Evolutionary conservation across 2,797 vertebrate species (phyloP), one percentile per base, ranked within the genome.

Genomic region (Rhyacichthys aspro): DNA sequence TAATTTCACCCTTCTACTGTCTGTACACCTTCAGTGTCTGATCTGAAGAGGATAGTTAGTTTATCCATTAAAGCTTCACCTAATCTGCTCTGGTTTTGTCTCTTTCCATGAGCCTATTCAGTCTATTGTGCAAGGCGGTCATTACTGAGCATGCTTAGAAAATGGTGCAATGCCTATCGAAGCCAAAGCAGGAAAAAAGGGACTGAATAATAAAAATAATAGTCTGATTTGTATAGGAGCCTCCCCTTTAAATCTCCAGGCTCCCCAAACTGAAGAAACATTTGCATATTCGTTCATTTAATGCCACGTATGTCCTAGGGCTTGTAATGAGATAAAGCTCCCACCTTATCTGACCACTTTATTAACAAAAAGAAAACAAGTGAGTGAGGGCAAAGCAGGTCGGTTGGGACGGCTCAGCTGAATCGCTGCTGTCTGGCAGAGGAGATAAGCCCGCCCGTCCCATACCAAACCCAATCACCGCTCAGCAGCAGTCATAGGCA

Each of bases 261-360:
- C 76, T 83, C 63, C 36, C 47, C 67, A 50, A 82, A 82, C 70
- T 73, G 62, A 59, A 43, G 65, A 63, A 45, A 23, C 43, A 74
- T 87, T 88, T 85, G 81, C 75, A 85, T 86, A 84, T 86, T 76
- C 82, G 81, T 76, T 82, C 64, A 76, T 87, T 81, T 76, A 73
- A 77, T 66, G 43, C 76, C 62, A 61, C 63, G 56, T 70, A 50
- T 65, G 72, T 88, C 73, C 67, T 49, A 74, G 60, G 72, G 80
- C 79, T 86, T 85, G 87, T 90, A 86, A 86, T 85, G 78, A 88
- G 85, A 91, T 89, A 89, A 88, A 81, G 83, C 77, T 28, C 55
- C 64, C 58, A 72, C 79, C 87, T 90, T 91, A 90, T 92, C 90
- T 79, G 81, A 90, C 81, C 86, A 82, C 84, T 89, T 88, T 88